A percentile compares a stretch with the other conserved stretches of the same genome.
Evolutionary conservation across 2,113 vertebrate genomes (phyloP).

Genomic region (Pteruthius melanotis): DNA sequence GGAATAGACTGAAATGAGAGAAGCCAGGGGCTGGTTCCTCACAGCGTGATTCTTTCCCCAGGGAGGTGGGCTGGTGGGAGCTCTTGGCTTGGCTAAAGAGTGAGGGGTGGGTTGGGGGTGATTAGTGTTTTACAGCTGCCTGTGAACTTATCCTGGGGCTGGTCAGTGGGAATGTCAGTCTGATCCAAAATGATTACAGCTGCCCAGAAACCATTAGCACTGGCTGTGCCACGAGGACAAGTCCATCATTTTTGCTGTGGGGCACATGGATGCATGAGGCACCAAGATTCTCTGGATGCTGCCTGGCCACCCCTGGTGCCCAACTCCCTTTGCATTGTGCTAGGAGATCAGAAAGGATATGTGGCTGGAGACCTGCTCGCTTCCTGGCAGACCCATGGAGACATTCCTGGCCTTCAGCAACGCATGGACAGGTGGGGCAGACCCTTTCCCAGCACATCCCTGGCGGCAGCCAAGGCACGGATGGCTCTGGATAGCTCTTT

Average conservation of each 20-base stretch:
- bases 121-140: conserved; percentile 8
- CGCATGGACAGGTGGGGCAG: accelerated
- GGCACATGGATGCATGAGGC: accelerated
- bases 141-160: background rate
- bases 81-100: background rate
- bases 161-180: background rate
- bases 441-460: background rate
- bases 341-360: background rate
- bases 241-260: background rate
- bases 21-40: background rate
- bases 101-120: background rate
- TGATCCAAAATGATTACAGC: background rate
- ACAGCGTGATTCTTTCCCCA: background rate
- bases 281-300: background rate
- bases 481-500: accelerated
- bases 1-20: background rate
- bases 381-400: background rate
- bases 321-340: background rate
- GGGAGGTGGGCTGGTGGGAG: background rate
- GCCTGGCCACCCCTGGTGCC: background rate
- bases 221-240: accelerated
- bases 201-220: background rate
- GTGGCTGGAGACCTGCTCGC: accelerated
- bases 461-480: background rate
- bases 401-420: background rate